A percentile compares a stretch with the other conserved stretches of the same genome.
Evolutionary conservation across 2,888 invertebrate genomes (phyloP).

Genomic region (Penaeus monodon): DNA sequence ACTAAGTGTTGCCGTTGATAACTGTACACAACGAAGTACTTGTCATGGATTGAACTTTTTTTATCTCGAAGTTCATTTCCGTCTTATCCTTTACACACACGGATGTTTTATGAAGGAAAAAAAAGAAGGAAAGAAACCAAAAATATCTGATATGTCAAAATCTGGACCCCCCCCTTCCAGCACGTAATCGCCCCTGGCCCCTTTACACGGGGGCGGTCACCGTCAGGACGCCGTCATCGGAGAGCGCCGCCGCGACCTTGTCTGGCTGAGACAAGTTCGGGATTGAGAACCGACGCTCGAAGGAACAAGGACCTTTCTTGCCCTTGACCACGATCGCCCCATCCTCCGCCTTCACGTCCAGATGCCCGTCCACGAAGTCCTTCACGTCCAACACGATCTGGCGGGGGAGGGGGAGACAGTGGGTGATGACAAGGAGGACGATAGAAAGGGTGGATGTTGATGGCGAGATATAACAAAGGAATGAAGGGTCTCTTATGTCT

Average conservation of each 20-base stretch:
- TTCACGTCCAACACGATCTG: slow-evolving; percentile 64
- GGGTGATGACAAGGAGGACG: not conserved
- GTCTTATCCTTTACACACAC: too few species aligned
- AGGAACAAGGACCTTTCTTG: slow-evolving; percentile 39
- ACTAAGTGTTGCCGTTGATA: too few species aligned
- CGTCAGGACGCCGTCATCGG: slow-evolving; percentile 63
- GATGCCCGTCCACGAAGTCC: slow-evolving; percentile 56
- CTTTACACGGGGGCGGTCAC: slow-evolving; percentile 35
- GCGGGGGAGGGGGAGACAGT: not conserved
- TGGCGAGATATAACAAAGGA: too few species aligned
- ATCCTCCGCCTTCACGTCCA: slow-evolving; percentile 61
- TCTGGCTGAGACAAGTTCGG: slow-evolving; percentile 54
- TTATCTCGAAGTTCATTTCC: too few species aligned
- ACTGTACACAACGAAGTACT: too few species aligned
- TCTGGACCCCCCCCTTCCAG: too few species aligned
- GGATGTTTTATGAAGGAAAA: too few species aligned
- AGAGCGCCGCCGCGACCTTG: slow-evolving; percentile 58
- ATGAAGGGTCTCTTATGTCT: too few species aligned
- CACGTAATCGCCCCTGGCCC: not conserved
- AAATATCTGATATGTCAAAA: too few species aligned
- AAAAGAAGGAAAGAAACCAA: too few species aligned
- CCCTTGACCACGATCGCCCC: slow-evolving; percentile 56
- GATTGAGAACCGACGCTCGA: slow-evolving; percentile 58
- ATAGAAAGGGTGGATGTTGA: too few species aligned
- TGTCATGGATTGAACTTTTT: too few species aligned